These are phyloP conservation scores for Taxidea taxus DNA, from an alignment of 2,113 vertebrate species.

Conservation along the genomic window DNA sequence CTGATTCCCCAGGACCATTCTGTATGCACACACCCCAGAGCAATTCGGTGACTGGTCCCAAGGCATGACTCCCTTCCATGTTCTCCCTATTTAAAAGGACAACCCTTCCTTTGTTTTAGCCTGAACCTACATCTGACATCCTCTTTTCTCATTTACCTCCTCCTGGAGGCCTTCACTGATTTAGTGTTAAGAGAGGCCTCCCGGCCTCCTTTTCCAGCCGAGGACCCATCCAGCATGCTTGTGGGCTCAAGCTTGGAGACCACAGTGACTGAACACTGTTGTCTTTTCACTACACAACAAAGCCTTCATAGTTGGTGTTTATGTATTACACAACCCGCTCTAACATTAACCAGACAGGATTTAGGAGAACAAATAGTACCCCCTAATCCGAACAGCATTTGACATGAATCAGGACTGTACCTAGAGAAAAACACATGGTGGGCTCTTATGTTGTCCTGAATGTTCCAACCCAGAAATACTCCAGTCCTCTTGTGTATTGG, in stretches of 20 bases:
- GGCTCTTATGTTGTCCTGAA: background rate
- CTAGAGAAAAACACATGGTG: rapidly evolving
- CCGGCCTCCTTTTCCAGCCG: background rate
- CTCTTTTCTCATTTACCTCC: background rate
- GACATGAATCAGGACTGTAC: background rate
- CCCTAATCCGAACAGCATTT: too few species aligned
- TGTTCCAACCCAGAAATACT: background rate
- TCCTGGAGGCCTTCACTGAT: background rate
- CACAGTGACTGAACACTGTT: rapidly evolving
- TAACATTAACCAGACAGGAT: background rate
- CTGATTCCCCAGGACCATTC: background rate
- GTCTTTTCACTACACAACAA: rapidly evolving
- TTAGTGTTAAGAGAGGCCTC: background rate
- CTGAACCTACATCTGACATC: background rate
- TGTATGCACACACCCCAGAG: background rate
- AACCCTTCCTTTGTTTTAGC: background rate
- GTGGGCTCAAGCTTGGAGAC: background rate
- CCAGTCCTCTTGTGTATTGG: background rate
- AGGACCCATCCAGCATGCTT: rapidly evolving
- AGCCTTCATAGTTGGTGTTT: background rate
- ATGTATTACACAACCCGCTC: background rate
- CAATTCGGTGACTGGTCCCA: background rate
- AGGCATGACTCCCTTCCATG: background rate
- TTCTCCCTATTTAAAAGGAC: background rate
- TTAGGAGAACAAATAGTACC: background rate